A percentile compares a stretch with the other conserved stretches of the same genome.
Evolutionary conservation across 92 coral and sea anemone genomes (phyloP).

Genomic region (Hydrozoanthus gracilis): DNA sequence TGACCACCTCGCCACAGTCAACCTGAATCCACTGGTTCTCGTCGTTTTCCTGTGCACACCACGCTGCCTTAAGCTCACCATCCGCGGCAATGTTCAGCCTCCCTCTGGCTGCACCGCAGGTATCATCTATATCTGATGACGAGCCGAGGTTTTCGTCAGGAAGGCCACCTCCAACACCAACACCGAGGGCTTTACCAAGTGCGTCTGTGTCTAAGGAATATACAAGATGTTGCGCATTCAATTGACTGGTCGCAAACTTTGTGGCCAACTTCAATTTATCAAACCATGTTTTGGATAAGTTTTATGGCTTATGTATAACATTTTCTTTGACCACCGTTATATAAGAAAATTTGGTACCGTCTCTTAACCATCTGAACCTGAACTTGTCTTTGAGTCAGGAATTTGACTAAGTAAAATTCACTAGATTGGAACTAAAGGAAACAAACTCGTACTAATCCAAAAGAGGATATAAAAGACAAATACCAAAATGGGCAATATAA

Average conservation of each 20-base stretch:
- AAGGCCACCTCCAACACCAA: slow-evolving; percentile 72
- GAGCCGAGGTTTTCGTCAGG: slow-evolving; percentile 75
- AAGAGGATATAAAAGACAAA: too few relatives aligned
- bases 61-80: slow-evolving; percentile 80
- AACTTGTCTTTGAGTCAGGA: too few relatives aligned
- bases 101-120: slow-evolving; percentile 70
- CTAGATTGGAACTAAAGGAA: too few relatives aligned
- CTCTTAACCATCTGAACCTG: too few relatives aligned
- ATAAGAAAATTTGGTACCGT: too few relatives aligned
- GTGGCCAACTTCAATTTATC: neutral
- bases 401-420: too few relatives aligned
- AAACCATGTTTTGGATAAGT: too few relatives aligned
- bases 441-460: too few relatives aligned
- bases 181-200: slow-evolving; percentile 63
- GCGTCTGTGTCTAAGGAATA: neutral
- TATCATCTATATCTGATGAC: slow-evolving; percentile 79
- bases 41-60: slow-evolving; percentile 79
- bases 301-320: too few relatives aligned
- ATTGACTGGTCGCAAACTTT: neutral
- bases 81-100: slow-evolving; percentile 76
- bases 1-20: slow-evolving; percentile 69
- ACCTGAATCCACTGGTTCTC: slow-evolving; percentile 88
- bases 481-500: too few relatives aligned
- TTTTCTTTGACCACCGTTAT: too few relatives aligned
- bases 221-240: neutral